Evolutionary conservation across 2,113 vertebrate genomes (phyloP).

Genomic region (Protomyctophum bolini): DNA sequence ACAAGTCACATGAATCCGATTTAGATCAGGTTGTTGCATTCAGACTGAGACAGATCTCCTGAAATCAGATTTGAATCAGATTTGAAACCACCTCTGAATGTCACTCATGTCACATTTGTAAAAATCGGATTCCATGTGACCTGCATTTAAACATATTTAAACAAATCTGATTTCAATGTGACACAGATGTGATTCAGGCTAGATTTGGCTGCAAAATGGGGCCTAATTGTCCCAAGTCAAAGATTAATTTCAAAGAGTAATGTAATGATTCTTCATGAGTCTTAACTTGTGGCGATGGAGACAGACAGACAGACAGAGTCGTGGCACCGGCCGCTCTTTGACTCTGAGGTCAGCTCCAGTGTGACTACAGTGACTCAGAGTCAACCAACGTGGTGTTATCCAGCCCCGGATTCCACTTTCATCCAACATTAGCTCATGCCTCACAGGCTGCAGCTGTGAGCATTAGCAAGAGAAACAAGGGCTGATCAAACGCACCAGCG

Average conservation of each 20-base stretch:
- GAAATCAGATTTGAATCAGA: no score
- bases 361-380: conserved; percentile 39
- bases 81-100: no score
- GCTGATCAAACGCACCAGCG: conserved; percentile 58
- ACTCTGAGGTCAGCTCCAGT: conserved; percentile 18
- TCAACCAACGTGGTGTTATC: conserved; percentile 31
- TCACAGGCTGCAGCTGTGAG: conserved; percentile 69
- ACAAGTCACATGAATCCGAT: no score
- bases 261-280: not conserved
- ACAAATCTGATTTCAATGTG: no score
- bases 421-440: conserved; percentile 59
- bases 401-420: conserved; percentile 47
- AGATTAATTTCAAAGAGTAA: conserved; percentile 15
- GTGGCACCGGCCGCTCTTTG: not conserved
- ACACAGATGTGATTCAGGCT: no score
- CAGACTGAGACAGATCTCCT: no score
- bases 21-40: no score
- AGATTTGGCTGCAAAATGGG: no score
- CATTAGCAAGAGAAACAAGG: conserved; percentile 69
- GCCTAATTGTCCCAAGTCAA: conserved; percentile 20
- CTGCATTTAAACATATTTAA: no score
- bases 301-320: no score
- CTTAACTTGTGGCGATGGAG: conserved; percentile 1
- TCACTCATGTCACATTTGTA: no score
- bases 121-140: no score